Percentiles rank a stretch among this genome's conserved stretches.
phyloP scores from a whole-genome alignment of 2,888 invertebrate genomes.

The Lypha dubia region DNA sequence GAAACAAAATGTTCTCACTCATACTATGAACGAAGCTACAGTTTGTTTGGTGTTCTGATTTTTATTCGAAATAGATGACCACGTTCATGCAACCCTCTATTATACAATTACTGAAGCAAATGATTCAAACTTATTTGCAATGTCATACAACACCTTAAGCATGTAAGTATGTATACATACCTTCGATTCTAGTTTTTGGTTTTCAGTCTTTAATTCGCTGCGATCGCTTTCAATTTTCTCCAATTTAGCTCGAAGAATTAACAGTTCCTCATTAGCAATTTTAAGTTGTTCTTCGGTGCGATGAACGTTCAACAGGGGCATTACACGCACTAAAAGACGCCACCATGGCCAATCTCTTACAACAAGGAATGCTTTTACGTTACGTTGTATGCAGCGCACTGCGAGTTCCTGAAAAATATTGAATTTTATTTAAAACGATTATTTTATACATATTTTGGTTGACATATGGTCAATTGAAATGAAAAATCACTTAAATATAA shows the following conservation, averaged over 20 bases:
- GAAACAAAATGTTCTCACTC: too few relatives aligned
- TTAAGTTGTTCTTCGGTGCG: constrained; percentile 96
- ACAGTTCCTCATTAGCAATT: constrained; percentile 93
- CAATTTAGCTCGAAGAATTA: constrained; percentile 90
- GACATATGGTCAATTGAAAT: too few relatives aligned
- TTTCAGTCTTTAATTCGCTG: constrained; percentile 92
- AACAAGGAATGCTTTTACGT: constrained; percentile 95
- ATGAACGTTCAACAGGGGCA: constrained; percentile 96
- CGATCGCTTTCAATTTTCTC: constrained; percentile 95
- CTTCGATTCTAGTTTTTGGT: constrained; percentile 95
- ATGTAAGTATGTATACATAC: constrained; percentile 85
- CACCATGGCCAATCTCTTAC: constrained; percentile 99
- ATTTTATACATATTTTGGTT: too few relatives aligned
- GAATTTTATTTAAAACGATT: neutral
- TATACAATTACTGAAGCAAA: neutral
- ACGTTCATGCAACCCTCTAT: too few relatives aligned
- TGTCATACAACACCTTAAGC: too few relatives aligned
- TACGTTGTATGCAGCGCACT: constrained; percentile 95
- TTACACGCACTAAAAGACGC: constrained; percentile 95
- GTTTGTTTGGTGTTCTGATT: too few relatives aligned
- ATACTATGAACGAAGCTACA: too few relatives aligned
- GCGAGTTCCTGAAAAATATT: constrained; percentile 88
- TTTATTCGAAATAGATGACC: too few relatives aligned
- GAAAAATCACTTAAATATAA: too few relatives aligned
- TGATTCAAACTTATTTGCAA: neutral